These are phyloP conservation scores for Sparidentex hasta DNA, from an alignment of 2,797 vertebrate genomes.

Conservation along the genomic window DNA sequence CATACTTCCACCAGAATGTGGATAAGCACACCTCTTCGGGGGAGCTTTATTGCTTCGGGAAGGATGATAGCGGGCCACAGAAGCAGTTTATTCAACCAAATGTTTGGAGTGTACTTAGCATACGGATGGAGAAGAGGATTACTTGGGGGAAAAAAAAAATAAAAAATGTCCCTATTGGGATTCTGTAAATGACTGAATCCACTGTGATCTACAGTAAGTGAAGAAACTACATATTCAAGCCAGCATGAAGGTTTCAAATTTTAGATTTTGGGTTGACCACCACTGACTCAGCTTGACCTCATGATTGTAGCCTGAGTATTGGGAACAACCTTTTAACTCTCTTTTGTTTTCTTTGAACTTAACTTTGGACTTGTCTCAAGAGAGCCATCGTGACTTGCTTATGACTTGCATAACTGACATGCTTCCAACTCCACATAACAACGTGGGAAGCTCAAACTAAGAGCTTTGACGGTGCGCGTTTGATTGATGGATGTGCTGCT, in stretches of 20 bases:
- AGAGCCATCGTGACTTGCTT: neutral
- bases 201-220: neutral
- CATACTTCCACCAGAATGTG: neutral
- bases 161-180: neutral
- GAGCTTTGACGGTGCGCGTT: neutral
- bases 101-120: neutral
- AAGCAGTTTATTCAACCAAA: neutral
- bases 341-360: too few relatives aligned
- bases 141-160: neutral
- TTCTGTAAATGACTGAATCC: neutral
- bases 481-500: neutral
- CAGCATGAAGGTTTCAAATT: neutral
- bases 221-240: neutral
- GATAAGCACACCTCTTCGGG: neutral
- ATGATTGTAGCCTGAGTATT: slow-evolving; percentile 11
- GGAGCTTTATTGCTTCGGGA: neutral
- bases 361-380: neutral
- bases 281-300: slow-evolving; percentile 10
- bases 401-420: neutral
- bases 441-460: neutral
- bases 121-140: slow-evolving; percentile 5
- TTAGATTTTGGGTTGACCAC: neutral
- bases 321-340: slow-evolving; percentile 1
- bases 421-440: neutral
- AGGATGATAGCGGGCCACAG: neutral